Percentiles rank a stretch among this genome's conserved stretches.
phyloP scores from a whole-genome alignment of 2,113 vertebrate genomes.

The Montifringilla adamsi region DNA sequence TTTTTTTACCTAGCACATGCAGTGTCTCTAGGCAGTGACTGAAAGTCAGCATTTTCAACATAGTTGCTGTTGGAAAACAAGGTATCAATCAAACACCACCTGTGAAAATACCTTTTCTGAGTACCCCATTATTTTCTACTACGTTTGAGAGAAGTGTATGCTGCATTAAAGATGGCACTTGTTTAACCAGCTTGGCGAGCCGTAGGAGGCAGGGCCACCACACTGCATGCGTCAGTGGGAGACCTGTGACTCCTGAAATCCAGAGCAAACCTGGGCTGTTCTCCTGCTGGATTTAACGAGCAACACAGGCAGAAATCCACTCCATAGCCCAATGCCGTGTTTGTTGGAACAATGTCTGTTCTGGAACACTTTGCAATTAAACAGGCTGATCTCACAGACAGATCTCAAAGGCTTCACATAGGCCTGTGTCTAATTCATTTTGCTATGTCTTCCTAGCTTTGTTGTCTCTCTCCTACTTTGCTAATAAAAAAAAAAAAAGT shows the following conservation, averaged over 20 bases:
- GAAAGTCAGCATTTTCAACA: background rate
- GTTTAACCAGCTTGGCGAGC: background rate
- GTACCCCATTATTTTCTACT: background rate
- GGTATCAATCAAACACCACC: background rate
- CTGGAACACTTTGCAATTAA: background rate
- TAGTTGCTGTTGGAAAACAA: background rate
- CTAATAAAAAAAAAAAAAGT: background rate
- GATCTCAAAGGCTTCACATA: background rate
- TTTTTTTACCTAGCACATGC: background rate
- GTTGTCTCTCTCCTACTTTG: background rate
- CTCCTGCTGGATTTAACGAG: background rate
- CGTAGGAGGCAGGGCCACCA: background rate
- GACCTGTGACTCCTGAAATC: background rate
- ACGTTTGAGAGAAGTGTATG: background rate
- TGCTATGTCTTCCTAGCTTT: background rate
- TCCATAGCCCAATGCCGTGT: fast-evolving
- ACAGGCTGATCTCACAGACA: background rate
- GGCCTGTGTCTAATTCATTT: background rate
- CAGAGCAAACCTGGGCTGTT: background rate
- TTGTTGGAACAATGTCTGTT: background rate
- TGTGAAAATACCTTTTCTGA: background rate
- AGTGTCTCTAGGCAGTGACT: background rate
- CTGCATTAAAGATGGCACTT: background rate
- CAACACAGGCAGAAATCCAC: background rate
- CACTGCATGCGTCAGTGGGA: fast-evolving